Evolutionary conservation across 2,888 invertebrate species (phyloP), one percentile per base, ranked within the genome.

Genomic region (Aleiodes alternator): DNA sequence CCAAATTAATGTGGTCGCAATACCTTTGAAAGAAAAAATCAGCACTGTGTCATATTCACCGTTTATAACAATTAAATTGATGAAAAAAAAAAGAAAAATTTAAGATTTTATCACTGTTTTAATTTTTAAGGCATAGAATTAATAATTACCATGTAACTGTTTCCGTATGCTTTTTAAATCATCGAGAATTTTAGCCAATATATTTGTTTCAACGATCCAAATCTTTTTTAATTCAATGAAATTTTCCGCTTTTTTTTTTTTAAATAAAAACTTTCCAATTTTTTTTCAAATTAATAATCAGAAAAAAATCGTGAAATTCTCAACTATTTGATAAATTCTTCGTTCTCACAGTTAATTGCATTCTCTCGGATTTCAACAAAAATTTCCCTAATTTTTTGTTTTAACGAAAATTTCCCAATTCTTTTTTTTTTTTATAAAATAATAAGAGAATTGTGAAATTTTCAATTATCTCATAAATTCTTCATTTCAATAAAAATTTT

Each of bases 121-220:
- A 59, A 29, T 59, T 14, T 64, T 64, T 16, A 64, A 64, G 16
- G 64, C 64, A 8, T 64, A 43, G 48, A 23, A 64, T 29, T 57
- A 55, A 16, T 23, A 59, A 59, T 38, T 64, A 61, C 11, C 38
- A 61, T 61, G 43, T 61, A 38, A 38, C 48, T 64, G 43, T 64
- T 64, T 8, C 38, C 5, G 43, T 43, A 43, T 38, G 64, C 16
- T 64, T 64, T 64, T 64, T 38, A 34, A 64, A 64, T 64, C 43
- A 16, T 23, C 34, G 6, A 34, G 64, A 23, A 43, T 43, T 64
- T 34, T 59, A 64, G 43, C 64, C 64, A 43, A 64, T 64, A 64
- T 48, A 64, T 59, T 59, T 59, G 34, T 59, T 29, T 59, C 64
- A 64, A 64, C 64, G 48, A 43, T 48, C 6, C 48, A 48, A 64